Evolutionary conservation across 2,797 vertebrate genomes (phyloP), one percentile per base, ranked within the genome.

Genomic region (Enteromius mattozi): DNA sequence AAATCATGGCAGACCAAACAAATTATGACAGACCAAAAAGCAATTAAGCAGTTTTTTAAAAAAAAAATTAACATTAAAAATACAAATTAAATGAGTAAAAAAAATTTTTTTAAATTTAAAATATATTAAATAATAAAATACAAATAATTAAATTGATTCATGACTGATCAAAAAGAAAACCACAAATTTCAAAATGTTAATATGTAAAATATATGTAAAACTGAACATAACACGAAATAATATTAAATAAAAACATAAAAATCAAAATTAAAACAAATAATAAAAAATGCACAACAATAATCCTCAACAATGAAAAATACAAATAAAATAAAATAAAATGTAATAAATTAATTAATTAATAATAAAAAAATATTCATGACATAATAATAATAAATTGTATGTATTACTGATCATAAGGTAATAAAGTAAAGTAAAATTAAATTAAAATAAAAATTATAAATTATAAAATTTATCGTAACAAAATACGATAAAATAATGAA

Each of bases 1-100:
- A 71, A 75, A 10, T 24, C 35, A 75, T 88, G 89, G 90, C 81
- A 24, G 71, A 17, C 9, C 40, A 42, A 42, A 42, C 59, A 24
- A 65, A 56, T 59, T 59, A 85, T 19, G 27, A 69, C 51, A 33
- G 27, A 12, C 9, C 42, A 63, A 72, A 84, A 17, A 68, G 17
- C 10, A 72, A 33, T 19, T 33, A 54, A 75, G 33, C 4, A 3
- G 10, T 54, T 4, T 35, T 49, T 70, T 21, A 30, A 24, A 7
- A 70, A 2, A 10, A 1, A 42, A 45, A 45, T 3, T 2, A 27
- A 19, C 3, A 4, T 27, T 27, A 9, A 35, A 30, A 35, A 4
- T 19, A 35, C 0, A 66, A 35, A 37, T 33, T 35, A 66, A 35
- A 65, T 65, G 0, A 33, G 13, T 65, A 35, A 19, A n/a, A 19